Evolutionary conservation across 2,113 vertebrate species (phyloP), one percentile per base, ranked within the genome.

Genomic region (Carassius carassius): DNA sequence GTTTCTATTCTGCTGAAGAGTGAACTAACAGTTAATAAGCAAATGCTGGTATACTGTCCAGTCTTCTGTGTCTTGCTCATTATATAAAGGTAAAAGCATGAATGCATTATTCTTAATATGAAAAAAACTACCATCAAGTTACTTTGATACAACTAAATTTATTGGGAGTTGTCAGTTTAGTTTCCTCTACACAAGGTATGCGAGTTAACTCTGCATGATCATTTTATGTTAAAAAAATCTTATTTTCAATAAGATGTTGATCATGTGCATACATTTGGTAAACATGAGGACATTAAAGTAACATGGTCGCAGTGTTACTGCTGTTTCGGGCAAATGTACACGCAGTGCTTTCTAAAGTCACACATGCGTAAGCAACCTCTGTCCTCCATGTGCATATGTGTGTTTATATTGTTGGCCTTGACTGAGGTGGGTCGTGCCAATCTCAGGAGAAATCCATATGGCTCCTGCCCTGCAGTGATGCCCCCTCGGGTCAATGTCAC

Each of bases 361-460:
- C 77, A 63, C n/a, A 79, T 79, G 58, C 78, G 10, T 41, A 41
- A 79, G 56, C 54, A 78, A 23, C 25, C 58, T 17, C 77, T 79
- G 41, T 49, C n/a, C 72, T 72, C 37, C 21, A 11, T 72, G 69
- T 72, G 69, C 69, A 13, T n/a, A 72, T 13, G 35, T 72, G 69
- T 41, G 76, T 72, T 44, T 44, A n/a, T 44, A 35, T 78, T 3
- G 35, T 29, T 78, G 76, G 56, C 77, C 35, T 23, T 78, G 56
- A 78, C 21, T 62, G 54, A 62, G 56, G 12, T 62, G 19, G 56
- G 37, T 49, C 25, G 9, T n/a, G 62, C 79, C 63, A 29, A 35
- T 69, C 79, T 69, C 62, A 41, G 41, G 63, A 29, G 23, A 12
- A n/a, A 54, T n/a, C 79, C 79, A 81, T 81, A 67, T 81, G 78